A percentile compares a stretch with the other conserved stretches of the same genome.
Evolutionary conservation across 2,797 vertebrate genomes (phyloP).

Genomic region (Fistularia commersonii): DNA sequence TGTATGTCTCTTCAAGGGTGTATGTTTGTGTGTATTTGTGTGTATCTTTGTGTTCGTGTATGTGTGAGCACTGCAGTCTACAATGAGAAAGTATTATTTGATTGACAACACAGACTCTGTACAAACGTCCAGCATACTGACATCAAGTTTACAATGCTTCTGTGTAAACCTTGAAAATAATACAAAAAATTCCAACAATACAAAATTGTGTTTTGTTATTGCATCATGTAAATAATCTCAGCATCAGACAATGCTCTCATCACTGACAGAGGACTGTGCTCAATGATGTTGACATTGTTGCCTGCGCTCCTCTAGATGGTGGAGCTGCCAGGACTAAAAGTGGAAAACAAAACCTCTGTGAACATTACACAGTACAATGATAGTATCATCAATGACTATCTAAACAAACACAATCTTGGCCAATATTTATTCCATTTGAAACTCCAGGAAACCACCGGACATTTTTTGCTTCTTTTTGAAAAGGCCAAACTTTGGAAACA

Average conservation of each 20-base stretch:
- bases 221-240: conserved; percentile 54
- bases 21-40: too few species aligned
- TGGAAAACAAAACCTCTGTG: conserved; percentile 19
- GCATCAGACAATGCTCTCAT: conserved; percentile 51
- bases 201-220: conserved; percentile 37
- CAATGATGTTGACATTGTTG: conserved; percentile 53
- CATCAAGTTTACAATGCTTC: conserved; percentile 7
- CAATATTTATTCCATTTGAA: conserved; percentile 58
- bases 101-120: conserved; percentile 20
- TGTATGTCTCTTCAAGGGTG: too few species aligned
- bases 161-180: conserved; percentile 49
- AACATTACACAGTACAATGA: conserved; percentile 35
- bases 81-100: conserved; percentile 13
- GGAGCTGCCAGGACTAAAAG: conserved; percentile 14
- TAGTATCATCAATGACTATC: conserved; percentile 20
- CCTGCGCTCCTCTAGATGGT: conserved; percentile 33
- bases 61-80: not conserved
- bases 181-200: conserved; percentile 28
- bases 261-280: conserved; percentile 28
- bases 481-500: conserved; percentile 41
- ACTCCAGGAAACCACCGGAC: conserved; percentile 38
- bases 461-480: conserved; percentile 38
- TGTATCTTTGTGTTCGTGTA: conserved; percentile 2
- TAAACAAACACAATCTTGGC: conserved; percentile 49
- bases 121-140: conserved; percentile 24